Percentiles rank a stretch among this genome's conserved stretches.
These are phyloP conservation scores for Ips typographus DNA, from an alignment of 1,140 invertebrate species.

Conservation along the genomic window DNA sequence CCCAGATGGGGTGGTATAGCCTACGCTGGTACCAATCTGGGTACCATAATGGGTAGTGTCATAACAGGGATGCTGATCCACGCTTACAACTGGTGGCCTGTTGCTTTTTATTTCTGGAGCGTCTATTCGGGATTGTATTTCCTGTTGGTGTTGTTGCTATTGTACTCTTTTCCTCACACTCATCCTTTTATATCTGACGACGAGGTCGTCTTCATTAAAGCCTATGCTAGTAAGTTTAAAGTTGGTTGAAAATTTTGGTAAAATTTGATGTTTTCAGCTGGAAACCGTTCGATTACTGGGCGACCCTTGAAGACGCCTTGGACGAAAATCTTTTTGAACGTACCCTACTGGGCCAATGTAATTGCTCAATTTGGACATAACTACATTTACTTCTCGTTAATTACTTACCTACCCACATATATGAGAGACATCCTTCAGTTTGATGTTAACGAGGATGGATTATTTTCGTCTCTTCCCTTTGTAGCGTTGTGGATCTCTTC, in stretches of 20 bases:
- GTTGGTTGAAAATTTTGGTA: background rate
- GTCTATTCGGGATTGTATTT: constrained; percentile 9
- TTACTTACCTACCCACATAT: constrained; percentile 38
- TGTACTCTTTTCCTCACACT: constrained; percentile 32
- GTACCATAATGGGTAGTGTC: constrained; percentile 31
- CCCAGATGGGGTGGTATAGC: constrained; percentile 29
- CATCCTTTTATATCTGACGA: constrained; percentile 35
- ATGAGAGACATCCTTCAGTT: constrained; percentile 38
- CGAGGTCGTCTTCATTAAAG: constrained; percentile 24
- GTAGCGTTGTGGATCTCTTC: constrained; percentile 31
- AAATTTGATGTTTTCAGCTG: background rate
- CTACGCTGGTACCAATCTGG: constrained; percentile 31
- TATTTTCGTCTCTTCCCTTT: constrained; percentile 30
- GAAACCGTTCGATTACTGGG: constrained; percentile 1
- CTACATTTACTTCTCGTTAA: constrained; percentile 33
- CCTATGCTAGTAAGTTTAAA: constrained; percentile 5
- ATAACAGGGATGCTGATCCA: constrained; percentile 34
- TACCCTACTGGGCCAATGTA: constrained; percentile 30
- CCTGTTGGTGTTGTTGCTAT: constrained; percentile 20
- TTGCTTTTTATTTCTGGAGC: constrained; percentile 39
- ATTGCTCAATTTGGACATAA: constrained; percentile 35
- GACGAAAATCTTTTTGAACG: constrained; percentile 21
- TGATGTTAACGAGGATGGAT: constrained; percentile 24
- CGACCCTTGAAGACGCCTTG: constrained; percentile 26
- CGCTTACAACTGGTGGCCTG: constrained; percentile 17